Conservation (phyloP, 2,797 vertebrate genomes). For the Rhinoraja longicauda region DNA sequence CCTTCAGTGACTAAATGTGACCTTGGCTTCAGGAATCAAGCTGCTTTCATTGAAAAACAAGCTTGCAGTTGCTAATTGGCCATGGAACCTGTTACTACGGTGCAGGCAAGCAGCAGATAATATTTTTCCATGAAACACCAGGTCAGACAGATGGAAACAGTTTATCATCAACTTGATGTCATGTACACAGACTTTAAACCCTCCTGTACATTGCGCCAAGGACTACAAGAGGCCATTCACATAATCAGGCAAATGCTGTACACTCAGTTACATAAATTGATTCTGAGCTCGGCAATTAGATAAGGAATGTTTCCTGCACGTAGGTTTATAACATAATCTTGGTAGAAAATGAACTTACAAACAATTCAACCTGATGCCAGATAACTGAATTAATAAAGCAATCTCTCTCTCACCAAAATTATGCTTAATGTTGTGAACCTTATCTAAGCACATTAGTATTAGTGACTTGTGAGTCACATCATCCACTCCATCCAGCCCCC, state of each 20-base stretch:
- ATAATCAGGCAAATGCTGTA: background rate
- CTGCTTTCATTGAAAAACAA: conserved; percentile 69
- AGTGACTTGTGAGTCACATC: background rate
- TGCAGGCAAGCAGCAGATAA: conserved; percentile 52
- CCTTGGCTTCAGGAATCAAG: conserved; percentile 74
- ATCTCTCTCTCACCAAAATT: background rate
- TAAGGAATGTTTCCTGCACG: conserved; percentile 15
- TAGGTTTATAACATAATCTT: background rate
- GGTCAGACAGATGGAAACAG: conserved; percentile 51
- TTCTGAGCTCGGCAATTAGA: background rate
- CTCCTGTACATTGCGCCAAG: conserved; percentile 85
- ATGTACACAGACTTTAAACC: conserved; percentile 63
- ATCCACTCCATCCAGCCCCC: too few relatives aligned
- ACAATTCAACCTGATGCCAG: background rate
- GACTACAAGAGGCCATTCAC: conserved; percentile 53
- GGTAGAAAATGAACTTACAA: background rate
- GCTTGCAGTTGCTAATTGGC: conserved; percentile 54
- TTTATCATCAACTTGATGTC: conserved; percentile 63
- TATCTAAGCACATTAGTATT: background rate
- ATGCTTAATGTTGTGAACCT: background rate
- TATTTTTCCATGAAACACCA: conserved; percentile 71
- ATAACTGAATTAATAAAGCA: conserved; percentile 10
- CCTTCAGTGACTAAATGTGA: conserved; percentile 51
- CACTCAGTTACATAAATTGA: conserved; percentile 5
- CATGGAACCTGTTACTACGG: conserved; percentile 47